phyloP scores from a whole-genome alignment of 2,113 vertebrate species.

The Gorsachius goisagi region DNA sequence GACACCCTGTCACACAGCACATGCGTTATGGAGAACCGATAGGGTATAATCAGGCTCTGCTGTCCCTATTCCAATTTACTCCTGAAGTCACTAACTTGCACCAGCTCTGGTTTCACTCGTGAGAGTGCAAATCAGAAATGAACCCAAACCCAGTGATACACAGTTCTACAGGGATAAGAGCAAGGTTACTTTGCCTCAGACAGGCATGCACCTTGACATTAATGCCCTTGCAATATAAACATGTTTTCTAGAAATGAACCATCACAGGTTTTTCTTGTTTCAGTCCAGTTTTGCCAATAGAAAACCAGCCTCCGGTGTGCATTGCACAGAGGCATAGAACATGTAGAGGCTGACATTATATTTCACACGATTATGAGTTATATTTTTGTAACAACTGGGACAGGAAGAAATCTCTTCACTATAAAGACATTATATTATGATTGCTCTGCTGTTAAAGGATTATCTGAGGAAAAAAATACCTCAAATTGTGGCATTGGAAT shows the following conservation, averaged over 20 bases:
- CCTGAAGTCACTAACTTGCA: background rate
- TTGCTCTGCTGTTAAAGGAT: constrained; percentile 18
- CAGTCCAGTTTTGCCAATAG: background rate
- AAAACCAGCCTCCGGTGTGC: background rate
- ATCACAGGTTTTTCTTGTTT: background rate
- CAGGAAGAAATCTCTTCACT: constrained; percentile 5
- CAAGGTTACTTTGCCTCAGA: background rate
- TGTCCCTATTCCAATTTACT: background rate
- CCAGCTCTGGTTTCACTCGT: background rate
- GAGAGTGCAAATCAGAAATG: background rate
- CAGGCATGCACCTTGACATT: background rate
- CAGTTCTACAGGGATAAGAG: background rate
- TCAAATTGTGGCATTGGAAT: background rate
- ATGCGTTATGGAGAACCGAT: background rate
- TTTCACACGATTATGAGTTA: background rate
- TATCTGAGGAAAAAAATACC: background rate
- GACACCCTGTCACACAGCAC: background rate
- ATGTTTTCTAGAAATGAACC: background rate
- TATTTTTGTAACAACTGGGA: background rate
- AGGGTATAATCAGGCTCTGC: background rate
- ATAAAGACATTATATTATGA: background rate
- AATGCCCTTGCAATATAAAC: background rate
- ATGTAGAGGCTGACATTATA: background rate
- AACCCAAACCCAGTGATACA: background rate
- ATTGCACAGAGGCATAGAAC: background rate